A percentile compares a stretch with the other conserved stretches of the same genome.
Evolutionary conservation across 2,888 invertebrate species (phyloP).

Genomic region (Meiosimyza decipiens): DNA sequence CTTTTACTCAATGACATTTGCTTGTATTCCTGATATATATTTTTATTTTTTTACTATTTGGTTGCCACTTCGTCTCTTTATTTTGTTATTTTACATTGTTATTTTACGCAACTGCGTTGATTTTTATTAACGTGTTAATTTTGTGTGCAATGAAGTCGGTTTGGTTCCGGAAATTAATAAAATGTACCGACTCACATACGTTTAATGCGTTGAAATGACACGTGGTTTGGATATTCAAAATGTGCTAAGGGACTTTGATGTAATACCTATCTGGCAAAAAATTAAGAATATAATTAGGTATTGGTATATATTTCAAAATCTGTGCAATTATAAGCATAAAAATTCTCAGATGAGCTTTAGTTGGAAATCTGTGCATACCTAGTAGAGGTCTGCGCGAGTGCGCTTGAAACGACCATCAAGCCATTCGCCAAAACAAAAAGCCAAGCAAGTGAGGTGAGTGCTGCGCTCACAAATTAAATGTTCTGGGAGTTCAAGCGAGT

Average conservation of each 20-base stretch:
- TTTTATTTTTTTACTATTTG: constrained; percentile 31
- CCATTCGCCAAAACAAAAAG: too few relatives aligned
- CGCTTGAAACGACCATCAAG: too few relatives aligned
- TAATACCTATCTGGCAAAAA: constrained; percentile 3
- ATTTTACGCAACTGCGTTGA: constrained; percentile 38
- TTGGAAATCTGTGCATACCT: too few relatives aligned
- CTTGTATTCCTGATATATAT: constrained; percentile 22
- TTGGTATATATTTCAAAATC: too few relatives aligned
- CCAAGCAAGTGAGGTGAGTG: too few relatives aligned
- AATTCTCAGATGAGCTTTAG: too few relatives aligned
- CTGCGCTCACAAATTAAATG: too few relatives aligned
- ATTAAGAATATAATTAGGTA: too few relatives aligned
- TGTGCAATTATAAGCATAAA: too few relatives aligned
- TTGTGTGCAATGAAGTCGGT: constrained; percentile 59
- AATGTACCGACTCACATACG: constrained; percentile 49
- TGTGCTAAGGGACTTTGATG: constrained; percentile 43
- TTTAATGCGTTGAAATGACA: constrained; percentile 45
- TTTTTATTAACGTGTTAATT: constrained; percentile 61
- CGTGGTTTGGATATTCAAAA: constrained; percentile 38
- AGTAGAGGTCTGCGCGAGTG: too few relatives aligned
- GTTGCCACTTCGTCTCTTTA: constrained; percentile 15
- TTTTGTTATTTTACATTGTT: constrained; percentile 11
- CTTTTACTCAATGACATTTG: constrained; percentile 41
- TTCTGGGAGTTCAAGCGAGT: too few relatives aligned
- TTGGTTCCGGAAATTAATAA: constrained; percentile 59